Evolutionary conservation across 1,140 invertebrate genomes (phyloP).

Genomic region (Papilio polyxenes): DNA sequence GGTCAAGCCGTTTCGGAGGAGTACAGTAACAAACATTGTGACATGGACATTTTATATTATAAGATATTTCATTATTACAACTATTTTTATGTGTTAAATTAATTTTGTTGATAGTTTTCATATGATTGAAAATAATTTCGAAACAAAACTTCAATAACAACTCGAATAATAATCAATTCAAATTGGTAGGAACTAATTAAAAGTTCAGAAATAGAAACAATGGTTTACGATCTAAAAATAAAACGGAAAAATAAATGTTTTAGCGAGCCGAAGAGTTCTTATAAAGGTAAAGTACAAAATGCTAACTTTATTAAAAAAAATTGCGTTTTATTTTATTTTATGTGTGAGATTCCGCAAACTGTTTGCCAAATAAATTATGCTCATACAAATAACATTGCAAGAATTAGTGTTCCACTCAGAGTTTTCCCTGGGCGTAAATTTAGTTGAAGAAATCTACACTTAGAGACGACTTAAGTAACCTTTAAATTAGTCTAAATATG

Average conservation of each 20-base stretch:
- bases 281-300: background rate
- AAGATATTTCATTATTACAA: too few relatives aligned
- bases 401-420: too few relatives aligned
- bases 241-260: background rate
- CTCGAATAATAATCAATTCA: background rate
- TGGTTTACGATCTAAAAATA: background rate
- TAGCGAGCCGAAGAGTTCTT: background rate
- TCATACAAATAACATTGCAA: too few relatives aligned
- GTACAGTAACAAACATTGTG: too few relatives aligned
- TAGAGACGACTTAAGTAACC: too few relatives aligned
- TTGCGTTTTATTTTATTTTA: background rate
- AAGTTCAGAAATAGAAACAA: background rate
- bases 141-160: conserved; percentile 13
- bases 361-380: too few relatives aligned
- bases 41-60: too few relatives aligned
- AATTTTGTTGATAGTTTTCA: background rate
- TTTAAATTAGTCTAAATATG: too few relatives aligned
- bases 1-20: too few relatives aligned
- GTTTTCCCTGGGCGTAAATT: too few relatives aligned
- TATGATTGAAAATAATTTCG: background rate
- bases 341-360: background rate
- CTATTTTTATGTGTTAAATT: background rate
- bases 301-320: background rate
- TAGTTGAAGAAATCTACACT: too few relatives aligned
- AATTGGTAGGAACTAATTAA: background rate